phyloP scores from a whole-genome alignment of 2,797 vertebrate genomes.

The Melanogrammus aeglefinus region DNA sequence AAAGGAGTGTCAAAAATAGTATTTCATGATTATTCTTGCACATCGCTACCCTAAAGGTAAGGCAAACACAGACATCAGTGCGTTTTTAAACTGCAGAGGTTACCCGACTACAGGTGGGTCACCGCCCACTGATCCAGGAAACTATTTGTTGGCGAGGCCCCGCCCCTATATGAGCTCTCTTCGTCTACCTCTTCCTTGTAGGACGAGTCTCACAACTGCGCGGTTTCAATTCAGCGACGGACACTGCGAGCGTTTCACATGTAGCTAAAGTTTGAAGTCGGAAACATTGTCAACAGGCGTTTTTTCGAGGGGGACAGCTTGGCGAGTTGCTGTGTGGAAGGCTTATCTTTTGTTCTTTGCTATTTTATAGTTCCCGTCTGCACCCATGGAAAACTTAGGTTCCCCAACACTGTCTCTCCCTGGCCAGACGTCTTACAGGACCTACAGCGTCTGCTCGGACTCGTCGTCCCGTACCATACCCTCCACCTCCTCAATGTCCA shows the following conservation, averaged over 20 bases:
- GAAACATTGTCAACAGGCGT: neutral
- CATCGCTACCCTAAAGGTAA: neutral
- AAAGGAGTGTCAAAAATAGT: neutral
- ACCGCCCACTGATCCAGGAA: neutral
- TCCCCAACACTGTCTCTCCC: conserved; percentile 41
- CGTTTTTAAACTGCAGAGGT: no score
- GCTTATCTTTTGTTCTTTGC: neutral
- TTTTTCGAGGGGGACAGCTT: neutral
- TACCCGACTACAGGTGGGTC: neutral
- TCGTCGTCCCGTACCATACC: conserved; percentile 10
- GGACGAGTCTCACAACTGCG: neutral
- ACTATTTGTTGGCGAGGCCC: neutral
- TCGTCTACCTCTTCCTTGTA: neutral
- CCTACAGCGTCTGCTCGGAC: conserved; percentile 51
- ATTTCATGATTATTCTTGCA: neutral
- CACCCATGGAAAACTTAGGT: neutral
- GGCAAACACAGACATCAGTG: neutral
- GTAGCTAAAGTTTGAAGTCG: neutral
- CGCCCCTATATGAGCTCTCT: neutral
- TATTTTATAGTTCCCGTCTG: neutral
- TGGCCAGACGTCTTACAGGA: conserved; percentile 42
- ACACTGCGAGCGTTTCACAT: neutral
- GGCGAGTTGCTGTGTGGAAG: neutral
- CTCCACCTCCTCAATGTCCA: conserved; percentile 29
- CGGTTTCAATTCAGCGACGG: neutral